A percentile compares a stretch with the other conserved stretches of the same genome.
These are phyloP conservation scores for Stichopus chloronotus DNA, from an alignment of 35 echinoderm and acorn worm species.

Conservation along the genomic window DNA sequence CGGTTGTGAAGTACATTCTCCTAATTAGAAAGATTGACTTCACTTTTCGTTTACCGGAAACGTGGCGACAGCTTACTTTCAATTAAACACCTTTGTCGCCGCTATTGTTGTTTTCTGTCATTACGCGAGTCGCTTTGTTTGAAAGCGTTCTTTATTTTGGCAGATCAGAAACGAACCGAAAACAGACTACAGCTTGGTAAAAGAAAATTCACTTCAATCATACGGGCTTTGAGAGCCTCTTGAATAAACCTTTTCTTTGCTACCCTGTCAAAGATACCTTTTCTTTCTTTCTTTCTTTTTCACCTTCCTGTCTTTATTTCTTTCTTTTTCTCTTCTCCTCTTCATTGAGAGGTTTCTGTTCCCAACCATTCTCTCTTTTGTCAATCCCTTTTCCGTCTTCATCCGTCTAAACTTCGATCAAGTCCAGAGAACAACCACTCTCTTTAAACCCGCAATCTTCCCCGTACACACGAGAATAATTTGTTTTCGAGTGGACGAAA, in stretches of 20 bases:
- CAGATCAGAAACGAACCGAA: too few relatives aligned
- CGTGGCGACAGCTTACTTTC: too few relatives aligned
- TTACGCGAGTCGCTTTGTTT: too few relatives aligned
- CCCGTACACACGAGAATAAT: constrained; percentile 39
- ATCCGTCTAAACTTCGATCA: background rate
- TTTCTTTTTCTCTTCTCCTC: background rate
- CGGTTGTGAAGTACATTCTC: too few relatives aligned
- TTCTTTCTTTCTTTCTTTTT: background rate
- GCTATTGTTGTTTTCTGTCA: too few relatives aligned
- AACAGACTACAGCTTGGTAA: too few relatives aligned
- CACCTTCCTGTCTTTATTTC: background rate
- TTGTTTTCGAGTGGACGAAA: constrained; percentile 39
- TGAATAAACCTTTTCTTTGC: background rate
- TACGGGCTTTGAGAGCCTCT: background rate
- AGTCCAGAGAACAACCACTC: background rate
- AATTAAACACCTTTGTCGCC: too few relatives aligned
- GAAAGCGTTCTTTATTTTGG: too few relatives aligned
- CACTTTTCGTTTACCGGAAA: too few relatives aligned
- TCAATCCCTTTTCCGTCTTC: background rate
- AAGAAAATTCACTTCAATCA: background rate
- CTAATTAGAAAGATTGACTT: too few relatives aligned
- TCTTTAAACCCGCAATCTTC: constrained; percentile 32
- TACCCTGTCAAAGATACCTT: background rate
- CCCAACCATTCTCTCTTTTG: background rate
- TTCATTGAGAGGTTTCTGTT: background rate